These are phyloP conservation scores for Sylvia borin DNA, from an alignment of 2,797 vertebrate genomes.

Conservation along the genomic window DNA sequence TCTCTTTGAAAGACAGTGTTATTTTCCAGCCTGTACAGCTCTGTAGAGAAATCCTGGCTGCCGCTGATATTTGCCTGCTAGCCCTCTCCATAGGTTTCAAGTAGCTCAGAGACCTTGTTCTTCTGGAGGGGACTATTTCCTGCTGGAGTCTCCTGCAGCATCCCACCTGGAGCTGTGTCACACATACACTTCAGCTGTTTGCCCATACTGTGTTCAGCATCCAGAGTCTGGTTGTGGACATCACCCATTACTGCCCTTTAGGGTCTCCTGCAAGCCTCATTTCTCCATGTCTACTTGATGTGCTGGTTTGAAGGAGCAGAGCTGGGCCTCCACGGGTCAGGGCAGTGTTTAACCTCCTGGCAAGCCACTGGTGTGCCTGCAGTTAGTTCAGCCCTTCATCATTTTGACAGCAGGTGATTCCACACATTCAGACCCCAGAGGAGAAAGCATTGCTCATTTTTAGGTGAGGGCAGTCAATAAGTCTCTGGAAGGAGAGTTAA, in stretches of 20 bases:
- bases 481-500: neutral
- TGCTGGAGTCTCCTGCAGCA: neutral
- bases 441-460: neutral
- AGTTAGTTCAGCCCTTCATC: neutral
- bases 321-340: neutral
- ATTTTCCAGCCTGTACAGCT: neutral
- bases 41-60: neutral
- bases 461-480: neutral
- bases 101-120: neutral
- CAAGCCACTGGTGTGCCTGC: neutral
- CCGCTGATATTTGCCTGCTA: neutral
- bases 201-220: rapidly evolving
- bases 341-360: neutral
- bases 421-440: neutral
- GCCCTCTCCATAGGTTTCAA: neutral
- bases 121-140: neutral
- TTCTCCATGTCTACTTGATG: rapidly evolving
- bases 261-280: neutral
- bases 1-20: neutral
- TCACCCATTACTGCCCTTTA: neutral
- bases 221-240: neutral
- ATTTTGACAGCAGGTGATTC: neutral
- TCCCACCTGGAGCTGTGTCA: neutral
- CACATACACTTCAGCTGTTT: neutral
- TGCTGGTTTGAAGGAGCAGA: neutral